A percentile compares a stretch with the other conserved stretches of the same genome.
phyloP scores from a whole-genome alignment of 1,140 invertebrate species.

The Helicoverpa armigera region DNA sequence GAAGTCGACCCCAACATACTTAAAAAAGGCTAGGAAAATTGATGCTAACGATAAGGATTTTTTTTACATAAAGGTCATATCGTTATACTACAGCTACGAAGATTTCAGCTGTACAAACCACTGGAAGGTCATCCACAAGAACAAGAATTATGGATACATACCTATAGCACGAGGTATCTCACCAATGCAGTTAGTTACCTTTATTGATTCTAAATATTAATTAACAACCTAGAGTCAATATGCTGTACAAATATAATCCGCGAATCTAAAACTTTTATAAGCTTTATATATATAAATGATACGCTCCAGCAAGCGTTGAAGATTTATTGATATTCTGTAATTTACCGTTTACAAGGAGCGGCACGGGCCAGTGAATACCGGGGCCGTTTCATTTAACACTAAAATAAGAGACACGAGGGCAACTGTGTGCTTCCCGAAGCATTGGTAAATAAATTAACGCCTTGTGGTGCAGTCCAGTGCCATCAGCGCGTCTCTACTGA shows the following conservation, averaged over 20 bases:
- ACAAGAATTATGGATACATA: no score
- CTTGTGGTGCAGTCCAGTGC: constrained; percentile 28
- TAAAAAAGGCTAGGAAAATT: no score
- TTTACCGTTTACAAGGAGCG: constrained; percentile 46
- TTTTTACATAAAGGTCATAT: no score
- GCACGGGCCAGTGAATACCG: constrained; percentile 27
- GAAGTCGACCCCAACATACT: no score
- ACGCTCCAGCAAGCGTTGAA: constrained; percentile 42
- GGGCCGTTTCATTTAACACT: constrained; percentile 8
- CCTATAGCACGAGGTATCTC: no score
- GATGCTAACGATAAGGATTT: no score
- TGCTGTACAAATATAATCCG: constrained; percentile 21
- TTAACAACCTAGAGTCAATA: constrained; percentile 13
- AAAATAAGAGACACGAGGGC: constrained; percentile 30
- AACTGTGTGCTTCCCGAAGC: constrained; percentile 14
- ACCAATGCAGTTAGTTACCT: no score
- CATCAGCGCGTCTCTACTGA: constrained; percentile 18
- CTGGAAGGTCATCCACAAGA: no score
- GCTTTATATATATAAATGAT: constrained; percentile 36
- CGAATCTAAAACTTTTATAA: constrained; percentile 26
- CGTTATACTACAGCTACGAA: no score
- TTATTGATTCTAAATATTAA: constrained; percentile 13
- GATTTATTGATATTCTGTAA: constrained; percentile 49
- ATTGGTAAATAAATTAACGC: constrained; percentile 30
- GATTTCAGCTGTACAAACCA: no score